Percentiles rank a stretch among this genome's conserved stretches.
Evolutionary conservation across 2,888 invertebrate species (phyloP).

Genomic region (Ochropacha duplaris): DNA sequence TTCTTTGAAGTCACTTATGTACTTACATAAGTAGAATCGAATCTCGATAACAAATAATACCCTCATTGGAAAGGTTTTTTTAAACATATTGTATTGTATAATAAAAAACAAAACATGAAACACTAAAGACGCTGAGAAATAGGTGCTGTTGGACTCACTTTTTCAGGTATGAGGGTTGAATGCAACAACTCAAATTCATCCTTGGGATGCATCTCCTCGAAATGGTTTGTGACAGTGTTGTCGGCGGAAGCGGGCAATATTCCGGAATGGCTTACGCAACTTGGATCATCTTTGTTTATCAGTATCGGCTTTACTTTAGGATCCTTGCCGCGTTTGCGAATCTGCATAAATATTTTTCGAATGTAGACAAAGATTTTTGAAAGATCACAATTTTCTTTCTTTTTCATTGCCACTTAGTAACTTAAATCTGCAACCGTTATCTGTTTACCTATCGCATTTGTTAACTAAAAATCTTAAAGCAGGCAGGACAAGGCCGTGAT

Average conservation of each 20-base stretch:
- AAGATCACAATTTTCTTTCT: neutral
- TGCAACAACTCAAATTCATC: slow-evolving; percentile 86
- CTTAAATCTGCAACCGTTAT: neutral
- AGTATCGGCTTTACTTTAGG: slow-evolving; percentile 89
- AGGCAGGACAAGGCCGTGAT: too few relatives aligned
- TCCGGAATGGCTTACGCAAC: slow-evolving; percentile 79
- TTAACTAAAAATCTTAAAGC: too few relatives aligned
- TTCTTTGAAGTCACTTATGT: too few relatives aligned
- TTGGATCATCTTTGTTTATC: slow-evolving; percentile 87
- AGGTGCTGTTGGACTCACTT: slow-evolving; percentile 63
- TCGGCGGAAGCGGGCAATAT: slow-evolving; percentile 65
- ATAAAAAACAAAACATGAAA: too few relatives aligned
- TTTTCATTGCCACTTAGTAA: too few relatives aligned
- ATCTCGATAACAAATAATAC: too few relatives aligned
- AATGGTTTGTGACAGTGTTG: slow-evolving; percentile 84
- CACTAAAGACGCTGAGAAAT: neutral
- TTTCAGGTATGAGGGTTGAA: slow-evolving; percentile 63
- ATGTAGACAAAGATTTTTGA: slow-evolving; percentile 8
- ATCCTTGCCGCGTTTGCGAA: slow-evolving; percentile 87
- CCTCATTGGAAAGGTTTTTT: too few relatives aligned
- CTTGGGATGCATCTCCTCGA: slow-evolving; percentile 91
- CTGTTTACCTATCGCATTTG: too few relatives aligned
- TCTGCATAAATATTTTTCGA: slow-evolving; percentile 63
- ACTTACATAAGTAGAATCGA: too few relatives aligned
- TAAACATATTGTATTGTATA: too few relatives aligned